Base-by-base conservation (phyloP, 1,140 invertebrate species). In the Drosophila pallidifrons region DNA sequence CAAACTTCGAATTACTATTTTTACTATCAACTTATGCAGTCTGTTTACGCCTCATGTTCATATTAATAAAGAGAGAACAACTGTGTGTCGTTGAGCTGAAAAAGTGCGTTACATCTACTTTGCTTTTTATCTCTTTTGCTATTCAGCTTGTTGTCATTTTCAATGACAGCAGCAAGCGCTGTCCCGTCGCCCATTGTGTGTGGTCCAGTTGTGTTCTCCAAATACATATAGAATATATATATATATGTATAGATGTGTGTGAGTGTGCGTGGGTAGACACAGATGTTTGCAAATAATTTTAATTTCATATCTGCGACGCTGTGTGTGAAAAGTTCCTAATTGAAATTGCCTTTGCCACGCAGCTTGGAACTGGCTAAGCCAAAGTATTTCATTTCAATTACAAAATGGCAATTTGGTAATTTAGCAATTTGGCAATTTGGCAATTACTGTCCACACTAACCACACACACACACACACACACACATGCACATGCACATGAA, bases 341-440 rank as follows among this genome's bases (percentile, higher is more conserved):
- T 87, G 83, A 78, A 87, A 83, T 78, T 65, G 66, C 70, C 65
- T 55, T 76, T 61, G 25, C 51, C 20, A 54, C 49, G 57, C 45
- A 47, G 30, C 64, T 49, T 16, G 7, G 15, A 16, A 16, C 46
- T 8, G 28, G 2, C 28, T 30, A 77, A 75, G 70, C 51, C 73
- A 38, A 88, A 83, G 61, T 75, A 81, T 87, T 87, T 87, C 80
- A 89, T 88, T 88, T 88, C 83, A 88, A 88, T 88, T 82, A 77
- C 72, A 65, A 71, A 75, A 75, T 75, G 52, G 46, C 68, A 58
- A 66, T 71, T 65, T 76, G 60, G 59, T 51, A 49, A 60, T 52
- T 52, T 52, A 30, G 51, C 25, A 52, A 52, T 49, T 57, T 73
- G 54, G 41, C 57, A 52, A 69, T 68, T 58, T 76, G 61, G 47